Evolutionary conservation across 2,888 invertebrate genomes (phyloP).

Genomic region (Sinhomidia bicolor): DNA sequence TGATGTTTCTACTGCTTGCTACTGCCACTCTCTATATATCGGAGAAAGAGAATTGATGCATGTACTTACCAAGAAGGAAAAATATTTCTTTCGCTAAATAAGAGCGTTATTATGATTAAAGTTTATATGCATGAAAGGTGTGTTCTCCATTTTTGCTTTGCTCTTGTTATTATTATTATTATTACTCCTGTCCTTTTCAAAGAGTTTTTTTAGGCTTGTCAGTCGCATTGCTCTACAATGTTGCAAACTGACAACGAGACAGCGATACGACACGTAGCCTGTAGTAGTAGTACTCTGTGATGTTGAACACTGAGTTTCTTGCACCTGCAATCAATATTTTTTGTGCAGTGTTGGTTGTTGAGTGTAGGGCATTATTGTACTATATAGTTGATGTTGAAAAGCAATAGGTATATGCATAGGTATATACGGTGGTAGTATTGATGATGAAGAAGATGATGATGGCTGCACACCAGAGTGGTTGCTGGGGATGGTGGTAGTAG

Average conservation of each 20-base stretch:
- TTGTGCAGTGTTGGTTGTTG: not conserved
- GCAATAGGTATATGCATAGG: not conserved
- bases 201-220: slow-evolving; percentile 37
- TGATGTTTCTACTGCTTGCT: not conserved
- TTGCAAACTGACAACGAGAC: slow-evolving; percentile 37
- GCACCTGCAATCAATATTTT: slow-evolving; percentile 70
- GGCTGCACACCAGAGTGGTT: not conserved
- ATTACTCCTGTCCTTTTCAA: slow-evolving; percentile 24
- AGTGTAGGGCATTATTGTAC: not conserved
- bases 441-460: slow-evolving; percentile 49
- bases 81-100: slow-evolving; percentile 2
- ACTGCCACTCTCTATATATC: too few relatives aligned
- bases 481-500: not conserved
- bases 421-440: too few relatives aligned
- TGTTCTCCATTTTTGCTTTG: slow-evolving; percentile 7
- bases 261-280: slow-evolving; percentile 49
- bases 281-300: too few relatives aligned
- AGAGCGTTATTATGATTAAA: not conserved
- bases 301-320: slow-evolving; percentile 55
- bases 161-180: not conserved
- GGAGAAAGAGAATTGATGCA: not conserved
- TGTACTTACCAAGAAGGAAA: not conserved
- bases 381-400: not conserved
- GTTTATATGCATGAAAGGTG: not conserved
- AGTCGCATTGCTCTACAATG: not conserved